Percentiles rank a stretch among this genome's conserved stretches.
Conservation (phyloP, 1,140 invertebrate genomes). For the Diuraphis noxia region DNA sequence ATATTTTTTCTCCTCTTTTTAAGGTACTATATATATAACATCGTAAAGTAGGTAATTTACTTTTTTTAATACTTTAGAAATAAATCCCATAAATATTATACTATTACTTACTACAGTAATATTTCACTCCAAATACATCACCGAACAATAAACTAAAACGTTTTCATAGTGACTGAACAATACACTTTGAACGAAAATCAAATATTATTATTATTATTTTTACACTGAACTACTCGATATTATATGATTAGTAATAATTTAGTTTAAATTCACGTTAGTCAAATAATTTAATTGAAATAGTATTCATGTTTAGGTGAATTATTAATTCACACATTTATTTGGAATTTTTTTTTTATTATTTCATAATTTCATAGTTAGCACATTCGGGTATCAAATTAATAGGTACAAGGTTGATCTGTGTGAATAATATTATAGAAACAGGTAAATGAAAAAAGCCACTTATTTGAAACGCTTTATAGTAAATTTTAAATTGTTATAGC, state of each 20-base stretch:
- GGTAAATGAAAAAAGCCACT: background rate
- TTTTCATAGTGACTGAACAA: background rate
- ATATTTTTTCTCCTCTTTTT: background rate
- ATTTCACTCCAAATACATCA: background rate
- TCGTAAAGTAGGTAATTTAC: slow-evolving; percentile 28
- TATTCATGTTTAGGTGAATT: background rate
- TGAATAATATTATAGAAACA: background rate
- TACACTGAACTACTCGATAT: background rate
- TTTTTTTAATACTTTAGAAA: background rate
- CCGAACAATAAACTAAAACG: background rate
- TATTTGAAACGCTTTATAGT: background rate
- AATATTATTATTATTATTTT: background rate
- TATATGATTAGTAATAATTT: background rate
- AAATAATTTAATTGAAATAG: background rate
- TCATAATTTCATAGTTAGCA: no score
- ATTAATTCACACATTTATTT: background rate
- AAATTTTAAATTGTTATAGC: no score
- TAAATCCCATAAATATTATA: slow-evolving; percentile 1
- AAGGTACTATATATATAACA: background rate
- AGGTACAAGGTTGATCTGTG: fast-evolving
- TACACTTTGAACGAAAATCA: background rate
- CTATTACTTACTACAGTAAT: background rate
- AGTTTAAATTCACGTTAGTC: background rate
- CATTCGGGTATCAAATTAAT: background rate
- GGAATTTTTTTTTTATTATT: background rate